Conservation (phyloP, 2,888 invertebrate species). For the Netelia melanura region DNA sequence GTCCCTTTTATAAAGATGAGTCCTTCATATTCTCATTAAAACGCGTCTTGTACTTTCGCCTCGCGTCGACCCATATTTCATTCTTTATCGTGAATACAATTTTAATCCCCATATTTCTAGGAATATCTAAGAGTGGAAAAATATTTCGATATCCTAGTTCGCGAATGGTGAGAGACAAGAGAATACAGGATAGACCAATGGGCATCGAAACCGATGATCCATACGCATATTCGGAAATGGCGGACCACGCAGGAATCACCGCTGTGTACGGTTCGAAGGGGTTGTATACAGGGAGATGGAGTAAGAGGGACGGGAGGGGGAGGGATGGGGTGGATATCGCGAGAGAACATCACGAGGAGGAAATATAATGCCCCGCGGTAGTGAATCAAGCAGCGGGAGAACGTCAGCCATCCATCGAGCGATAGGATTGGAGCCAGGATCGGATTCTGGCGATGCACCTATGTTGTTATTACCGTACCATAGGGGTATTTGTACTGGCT, state of each 20-base stretch:
- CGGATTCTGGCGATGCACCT: slow-evolving; percentile 81
- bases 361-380: slow-evolving; percentile 71
- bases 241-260: slow-evolving; percentile 58
- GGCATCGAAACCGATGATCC: slow-evolving; percentile 61
- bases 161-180: slow-evolving; percentile 11
- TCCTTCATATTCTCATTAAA: neutral
- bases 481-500: slow-evolving; percentile 84
- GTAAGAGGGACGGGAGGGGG: slow-evolving; percentile 24
- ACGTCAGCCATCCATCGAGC: slow-evolving; percentile 80
- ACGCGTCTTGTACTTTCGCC: neutral
- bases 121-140: slow-evolving; percentile 5
- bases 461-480: slow-evolving; percentile 83
- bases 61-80: neutral
- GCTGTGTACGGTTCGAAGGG: slow-evolving; percentile 38
- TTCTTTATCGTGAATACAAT: neutral
- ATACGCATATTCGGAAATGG: slow-evolving; percentile 54
- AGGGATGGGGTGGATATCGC: slow-evolving; percentile 17
- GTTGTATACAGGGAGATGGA: slow-evolving; percentile 24
- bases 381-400: slow-evolving; percentile 75
- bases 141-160: slow-evolving; percentile 24
- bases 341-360: slow-evolving; percentile 65
- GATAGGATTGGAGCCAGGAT: slow-evolving; percentile 79
- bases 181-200: slow-evolving; percentile 32
- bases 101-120: no score
- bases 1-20: neutral